Evolutionary conservation across 1,140 invertebrate genomes (phyloP), one percentile per base, ranked within the genome.

Genomic region (Drosophila fuyamai): DNA sequence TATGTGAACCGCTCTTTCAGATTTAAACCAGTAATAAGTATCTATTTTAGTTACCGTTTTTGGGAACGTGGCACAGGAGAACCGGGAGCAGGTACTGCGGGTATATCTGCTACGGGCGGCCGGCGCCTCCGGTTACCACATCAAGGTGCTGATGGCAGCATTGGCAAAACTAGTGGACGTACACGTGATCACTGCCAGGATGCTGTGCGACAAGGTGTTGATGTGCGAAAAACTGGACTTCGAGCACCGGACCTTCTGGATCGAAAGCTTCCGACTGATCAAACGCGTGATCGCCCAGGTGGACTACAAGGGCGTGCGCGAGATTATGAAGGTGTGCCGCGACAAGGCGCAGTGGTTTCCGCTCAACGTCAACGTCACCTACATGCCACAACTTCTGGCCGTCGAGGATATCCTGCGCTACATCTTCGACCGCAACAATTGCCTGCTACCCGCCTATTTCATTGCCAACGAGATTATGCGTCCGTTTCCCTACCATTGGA

Each of bases 391-490:
- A 93, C 93, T 97, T 36, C 95, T 96, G 86, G 96, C 95, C n/a
- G 92, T 98, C 13, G 94, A 96, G 82, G 95, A 95, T 90, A 95
- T 98, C 4, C 94, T 98, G 51, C 95, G 96, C 79, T 96, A 97
- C 77, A 98, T 99, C 79, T 97, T 99, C 93, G 97, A 99, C 92
- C 94, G 98, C 32, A 97, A 98, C 93, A 96, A 96, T 5, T 98
- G 97, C 88, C 93, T 99, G 9, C 93, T 99, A 44, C 98, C 98
- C 12, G 97, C 96, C 16, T 99, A 99, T 92, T 97, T 99, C 75
- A 97, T 99, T 70, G 96, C 98, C 0, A 98, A 98, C 93, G 98
- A 99, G 93, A 96, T 99, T 97, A 99, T 93, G 95, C 96, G 40
- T 95, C 97, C 81, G 95, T 96, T 85, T 95, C 94, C 96, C 95